These are phyloP conservation scores for Aromia moschata DNA, from an alignment of 2,888 invertebrate genomes.

Conservation along the genomic window DNA sequence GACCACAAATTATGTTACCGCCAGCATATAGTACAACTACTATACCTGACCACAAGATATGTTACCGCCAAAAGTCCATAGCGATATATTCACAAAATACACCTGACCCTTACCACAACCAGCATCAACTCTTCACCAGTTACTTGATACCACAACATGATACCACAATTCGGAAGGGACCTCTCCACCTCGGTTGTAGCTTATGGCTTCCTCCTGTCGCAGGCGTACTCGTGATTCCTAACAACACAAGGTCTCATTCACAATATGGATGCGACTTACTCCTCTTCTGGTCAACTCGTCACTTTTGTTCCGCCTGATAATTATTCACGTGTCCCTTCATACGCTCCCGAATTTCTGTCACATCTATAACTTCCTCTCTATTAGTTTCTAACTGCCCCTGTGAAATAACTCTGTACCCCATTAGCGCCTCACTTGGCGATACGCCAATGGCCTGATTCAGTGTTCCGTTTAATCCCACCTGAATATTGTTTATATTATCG, in stretches of 20 bases:
- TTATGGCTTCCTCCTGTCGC: background rate
- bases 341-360: background rate
- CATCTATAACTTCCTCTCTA: background rate
- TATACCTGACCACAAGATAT: too few species aligned
- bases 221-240: background rate
- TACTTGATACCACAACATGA: too few species aligned
- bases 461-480: background rate
- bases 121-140: too few species aligned
- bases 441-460: background rate
- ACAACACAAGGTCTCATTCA: background rate
- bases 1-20: too few species aligned
- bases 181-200: background rate
- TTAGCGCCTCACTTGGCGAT: background rate
- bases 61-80: conserved; percentile 7
- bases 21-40: too few species aligned
- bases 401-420: background rate
- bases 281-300: too few species aligned
- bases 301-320: too few species aligned
- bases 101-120: too few species aligned
- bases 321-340: background rate
- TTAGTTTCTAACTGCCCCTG: background rate
- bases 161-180: background rate
- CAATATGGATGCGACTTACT: background rate
- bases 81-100: too few species aligned
- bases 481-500: background rate